phyloP scores from a whole-genome alignment of 2,113 vertebrate species.

The Thalassoma bifasciatum region DNA sequence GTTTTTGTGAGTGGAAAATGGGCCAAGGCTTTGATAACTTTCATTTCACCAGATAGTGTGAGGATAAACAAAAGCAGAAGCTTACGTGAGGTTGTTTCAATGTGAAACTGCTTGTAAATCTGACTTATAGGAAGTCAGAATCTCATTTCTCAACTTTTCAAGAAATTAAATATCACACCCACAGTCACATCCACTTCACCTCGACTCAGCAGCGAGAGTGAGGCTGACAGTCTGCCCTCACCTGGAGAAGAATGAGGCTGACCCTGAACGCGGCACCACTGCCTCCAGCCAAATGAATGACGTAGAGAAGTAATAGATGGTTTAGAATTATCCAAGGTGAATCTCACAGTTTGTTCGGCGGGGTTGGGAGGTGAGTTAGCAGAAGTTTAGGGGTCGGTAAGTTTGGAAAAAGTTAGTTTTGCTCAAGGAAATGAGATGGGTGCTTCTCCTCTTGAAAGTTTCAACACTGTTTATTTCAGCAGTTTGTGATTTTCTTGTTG shows the following conservation, averaged over 20 bases:
- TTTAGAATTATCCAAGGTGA: neutral
- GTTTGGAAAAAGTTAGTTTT: neutral
- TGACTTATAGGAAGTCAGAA: too few relatives aligned
- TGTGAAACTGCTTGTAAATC: neutral
- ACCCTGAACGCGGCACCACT: neutral
- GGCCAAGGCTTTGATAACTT: too few relatives aligned
- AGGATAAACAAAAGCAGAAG: too few relatives aligned
- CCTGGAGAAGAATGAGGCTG: neutral
- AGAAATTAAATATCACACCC: neutral
- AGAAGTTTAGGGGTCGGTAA: neutral
- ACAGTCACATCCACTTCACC: neutral
- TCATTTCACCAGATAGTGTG: too few relatives aligned
- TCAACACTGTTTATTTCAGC: neutral
- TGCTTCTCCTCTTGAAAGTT: neutral
- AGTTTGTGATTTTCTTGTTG: conserved; percentile 14
- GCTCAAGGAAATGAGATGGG: neutral
- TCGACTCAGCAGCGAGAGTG: neutral
- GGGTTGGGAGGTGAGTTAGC: neutral
- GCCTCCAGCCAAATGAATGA: neutral
- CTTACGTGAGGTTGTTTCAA: neutral
- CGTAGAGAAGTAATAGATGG: neutral
- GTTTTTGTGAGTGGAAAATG: too few relatives aligned
- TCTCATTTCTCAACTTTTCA: neutral
- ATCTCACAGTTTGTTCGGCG: neutral
- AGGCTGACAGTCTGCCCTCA: neutral